phyloP scores from a whole-genome alignment of 2,797 vertebrate species.

The Onychomys leucogaster region DNA sequence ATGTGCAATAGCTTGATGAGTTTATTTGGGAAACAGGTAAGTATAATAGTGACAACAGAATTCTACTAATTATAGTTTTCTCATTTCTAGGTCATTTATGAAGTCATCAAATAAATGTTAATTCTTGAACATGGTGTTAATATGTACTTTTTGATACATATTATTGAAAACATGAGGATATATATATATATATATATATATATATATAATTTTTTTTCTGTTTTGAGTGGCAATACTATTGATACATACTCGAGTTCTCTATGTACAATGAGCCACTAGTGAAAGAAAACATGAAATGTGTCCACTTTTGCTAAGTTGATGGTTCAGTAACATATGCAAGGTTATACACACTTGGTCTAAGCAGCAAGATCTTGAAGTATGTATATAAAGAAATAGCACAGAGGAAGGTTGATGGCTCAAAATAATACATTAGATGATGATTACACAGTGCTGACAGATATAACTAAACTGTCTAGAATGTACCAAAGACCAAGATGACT shows the following conservation, averaged over 20 bases:
- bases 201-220: too few relatives aligned
- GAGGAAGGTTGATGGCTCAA: conserved; percentile 15
- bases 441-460: background rate
- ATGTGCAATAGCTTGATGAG: background rate
- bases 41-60: background rate
- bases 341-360: background rate
- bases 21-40: background rate
- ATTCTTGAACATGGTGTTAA: background rate
- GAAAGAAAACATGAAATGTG: conserved; percentile 34
- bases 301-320: conserved; percentile 24
- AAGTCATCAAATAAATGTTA: conserved; percentile 34
- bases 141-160: background rate
- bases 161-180: conserved; percentile 3
- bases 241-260: background rate
- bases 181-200: background rate
- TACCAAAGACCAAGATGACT: conserved; percentile 31
- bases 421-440: conserved; percentile 16
- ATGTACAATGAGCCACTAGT: background rate
- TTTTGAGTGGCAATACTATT: background rate
- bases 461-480: conserved; percentile 20
- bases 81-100: background rate
- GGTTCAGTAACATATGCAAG: background rate
- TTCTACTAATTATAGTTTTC: background rate
- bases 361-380: conserved; percentile 1
- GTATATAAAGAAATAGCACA: background rate